These are phyloP conservation scores for Donacobius atricapilla DNA, from an alignment of 2,113 vertebrate species.

Conservation along the genomic window DNA sequence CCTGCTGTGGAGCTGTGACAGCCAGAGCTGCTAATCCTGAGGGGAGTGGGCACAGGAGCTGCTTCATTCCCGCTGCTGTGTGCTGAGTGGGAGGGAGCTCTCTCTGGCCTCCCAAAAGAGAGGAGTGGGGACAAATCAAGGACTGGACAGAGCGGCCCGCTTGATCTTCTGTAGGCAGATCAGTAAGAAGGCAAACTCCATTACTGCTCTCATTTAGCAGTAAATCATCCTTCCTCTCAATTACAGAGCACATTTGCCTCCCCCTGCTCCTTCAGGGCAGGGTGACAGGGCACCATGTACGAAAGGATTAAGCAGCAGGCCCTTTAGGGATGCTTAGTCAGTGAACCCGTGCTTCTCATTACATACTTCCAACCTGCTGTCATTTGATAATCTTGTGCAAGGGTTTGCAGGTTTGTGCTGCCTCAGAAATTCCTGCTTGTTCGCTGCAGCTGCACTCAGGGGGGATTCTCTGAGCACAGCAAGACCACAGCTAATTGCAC, in stretches of 20 bases:
- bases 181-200: neutral
- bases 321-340: slow-evolving; percentile 44
- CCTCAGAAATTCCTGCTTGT: slow-evolving; percentile 26
- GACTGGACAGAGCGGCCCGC: neutral
- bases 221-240: neutral
- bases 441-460: slow-evolving; percentile 24
- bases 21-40: neutral
- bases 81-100: neutral
- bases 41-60: neutral
- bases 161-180: neutral
- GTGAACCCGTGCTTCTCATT: slow-evolving; percentile 42
- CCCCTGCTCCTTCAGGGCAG: neutral
- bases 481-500: neutral
- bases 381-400: slow-evolving; percentile 40
- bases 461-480: neutral
- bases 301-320: slow-evolving; percentile 6
- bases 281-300: neutral
- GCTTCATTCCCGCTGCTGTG: neutral
- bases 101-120: neutral
- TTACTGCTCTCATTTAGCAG: neutral
- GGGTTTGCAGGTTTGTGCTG: neutral
- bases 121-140: neutral
- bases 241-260: neutral
- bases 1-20: neutral
- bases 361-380: slow-evolving; percentile 30